These are phyloP conservation scores for Aphelocoma californica DNA, from an alignment of 2,797 vertebrate species.

Conservation along the genomic window DNA sequence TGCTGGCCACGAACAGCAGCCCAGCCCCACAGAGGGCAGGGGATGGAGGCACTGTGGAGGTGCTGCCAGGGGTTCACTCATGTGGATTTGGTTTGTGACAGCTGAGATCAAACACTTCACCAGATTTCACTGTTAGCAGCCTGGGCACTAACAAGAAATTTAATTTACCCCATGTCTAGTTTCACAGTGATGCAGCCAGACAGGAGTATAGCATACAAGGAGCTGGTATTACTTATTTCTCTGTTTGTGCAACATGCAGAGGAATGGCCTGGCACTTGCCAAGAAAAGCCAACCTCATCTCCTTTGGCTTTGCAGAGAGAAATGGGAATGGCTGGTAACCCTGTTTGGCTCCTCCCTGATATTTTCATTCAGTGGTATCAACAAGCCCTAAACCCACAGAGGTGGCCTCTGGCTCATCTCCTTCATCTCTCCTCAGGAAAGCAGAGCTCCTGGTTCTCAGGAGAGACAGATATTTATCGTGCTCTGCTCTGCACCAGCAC, in stretches of 20 bases:
- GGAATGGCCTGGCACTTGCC: not conserved
- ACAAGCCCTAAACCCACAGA: not conserved
- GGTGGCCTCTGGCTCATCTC: not conserved
- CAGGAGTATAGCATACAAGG: too few species aligned
- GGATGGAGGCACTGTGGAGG: fast-evolving
- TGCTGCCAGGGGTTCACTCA: not conserved
- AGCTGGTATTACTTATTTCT: not conserved
- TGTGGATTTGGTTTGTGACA: not conserved
- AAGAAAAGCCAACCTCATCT: not conserved
- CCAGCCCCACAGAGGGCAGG: not conserved
- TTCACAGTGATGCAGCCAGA: not conserved
- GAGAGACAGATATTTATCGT: not conserved
- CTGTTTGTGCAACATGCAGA: not conserved
- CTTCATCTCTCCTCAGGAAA: not conserved
- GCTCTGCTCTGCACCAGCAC: not conserved
- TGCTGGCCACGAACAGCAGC: not conserved
- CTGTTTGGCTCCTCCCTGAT: fast-evolving
- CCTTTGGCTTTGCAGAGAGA: not conserved
- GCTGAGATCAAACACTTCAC: not conserved
- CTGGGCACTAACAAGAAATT: not conserved
- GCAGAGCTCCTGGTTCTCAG: not conserved
- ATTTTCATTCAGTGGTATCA: not conserved
- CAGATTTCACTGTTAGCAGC: not conserved
- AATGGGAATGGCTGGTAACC: not conserved
- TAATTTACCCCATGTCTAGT: not conserved